These are phyloP conservation scores for Thalassophryne amazonica DNA, from an alignment of 2,797 vertebrate species.

Conservation along the genomic window DNA sequence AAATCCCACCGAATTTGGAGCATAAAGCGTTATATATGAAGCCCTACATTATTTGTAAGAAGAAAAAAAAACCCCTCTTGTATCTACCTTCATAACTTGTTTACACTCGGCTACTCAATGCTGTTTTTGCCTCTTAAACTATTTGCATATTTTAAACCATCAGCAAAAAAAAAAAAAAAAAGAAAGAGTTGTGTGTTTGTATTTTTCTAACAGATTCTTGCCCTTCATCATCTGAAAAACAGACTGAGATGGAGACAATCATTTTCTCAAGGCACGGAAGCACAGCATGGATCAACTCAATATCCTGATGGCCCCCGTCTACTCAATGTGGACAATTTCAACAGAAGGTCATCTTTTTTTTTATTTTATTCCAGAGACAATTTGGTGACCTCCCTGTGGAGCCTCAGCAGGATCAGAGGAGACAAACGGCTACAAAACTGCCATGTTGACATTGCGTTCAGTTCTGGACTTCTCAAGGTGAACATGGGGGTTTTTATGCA, in stretches of 20 bases:
- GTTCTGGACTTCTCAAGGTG: slow-evolving; percentile 74
- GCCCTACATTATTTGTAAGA: too few relatives aligned
- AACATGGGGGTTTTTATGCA: slow-evolving; percentile 74
- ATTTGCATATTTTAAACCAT: slow-evolving; percentile 33
- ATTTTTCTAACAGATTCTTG: slow-evolving; percentile 67
- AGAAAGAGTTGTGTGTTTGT: slow-evolving; percentile 46
- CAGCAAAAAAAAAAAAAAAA: too few relatives aligned
- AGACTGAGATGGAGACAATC: slow-evolving; percentile 74
- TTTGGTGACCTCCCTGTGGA: slow-evolving; percentile 80
- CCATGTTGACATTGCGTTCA: slow-evolving; percentile 70
- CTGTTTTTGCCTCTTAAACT: slow-evolving; percentile 31
- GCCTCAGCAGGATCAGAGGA: slow-evolving; percentile 70
- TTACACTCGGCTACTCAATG: slow-evolving; percentile 35
- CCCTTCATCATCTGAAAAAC: slow-evolving; percentile 77
- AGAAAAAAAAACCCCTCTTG: too few relatives aligned
- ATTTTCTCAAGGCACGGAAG: slow-evolving; percentile 74
- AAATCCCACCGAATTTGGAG: slow-evolving; percentile 38
- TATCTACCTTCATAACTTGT: slow-evolving; percentile 45
- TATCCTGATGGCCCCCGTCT: slow-evolving; percentile 81
- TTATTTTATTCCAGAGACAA: slow-evolving; percentile 72
- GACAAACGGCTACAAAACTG: slow-evolving; percentile 56
- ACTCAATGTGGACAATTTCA: slow-evolving; percentile 83
- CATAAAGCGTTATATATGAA: slow-evolving; percentile 42
- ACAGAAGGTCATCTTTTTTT: slow-evolving; percentile 72
- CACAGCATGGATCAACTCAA: slow-evolving; percentile 84